phyloP scores from a whole-genome alignment of 2,888 invertebrate species.

The Heliconius hortense region DNA sequence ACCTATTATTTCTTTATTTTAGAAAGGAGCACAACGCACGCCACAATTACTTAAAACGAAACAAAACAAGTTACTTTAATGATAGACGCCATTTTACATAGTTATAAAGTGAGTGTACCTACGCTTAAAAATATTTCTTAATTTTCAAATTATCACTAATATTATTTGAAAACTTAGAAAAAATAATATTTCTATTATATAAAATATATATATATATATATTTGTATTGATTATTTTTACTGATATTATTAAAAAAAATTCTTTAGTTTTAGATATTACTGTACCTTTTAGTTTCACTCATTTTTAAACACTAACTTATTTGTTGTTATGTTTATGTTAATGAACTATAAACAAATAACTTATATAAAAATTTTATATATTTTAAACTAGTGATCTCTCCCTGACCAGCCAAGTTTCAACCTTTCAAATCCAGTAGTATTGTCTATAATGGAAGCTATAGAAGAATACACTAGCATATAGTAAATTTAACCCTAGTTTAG shows the following conservation, averaged over 20 bases:
- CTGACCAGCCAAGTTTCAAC: background rate
- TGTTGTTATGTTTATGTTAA: too few relatives aligned
- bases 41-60: slow-evolving; percentile 8
- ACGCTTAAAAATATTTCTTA: too few relatives aligned
- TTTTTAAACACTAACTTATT: too few relatives aligned
- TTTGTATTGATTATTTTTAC: background rate
- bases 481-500: background rate
- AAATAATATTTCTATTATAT: too few relatives aligned
- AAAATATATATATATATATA: too few relatives aligned
- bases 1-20: background rate
- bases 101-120: background rate
- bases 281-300: too few relatives aligned
- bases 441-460: background rate
- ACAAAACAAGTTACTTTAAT: slow-evolving; percentile 19
- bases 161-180: background rate
- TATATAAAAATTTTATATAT: too few relatives aligned
- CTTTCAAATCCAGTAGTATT: slow-evolving; percentile 1
- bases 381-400: too few relatives aligned
- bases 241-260: too few relatives aligned
- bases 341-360: too few relatives aligned
- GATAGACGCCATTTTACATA: background rate
- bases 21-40: slow-evolving; percentile 3
- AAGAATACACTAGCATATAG: too few relatives aligned
- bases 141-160: background rate
- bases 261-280: too few relatives aligned